phyloP scores from a whole-genome alignment of 2,113 vertebrate genomes.

The Hippocampus comes region DNA sequence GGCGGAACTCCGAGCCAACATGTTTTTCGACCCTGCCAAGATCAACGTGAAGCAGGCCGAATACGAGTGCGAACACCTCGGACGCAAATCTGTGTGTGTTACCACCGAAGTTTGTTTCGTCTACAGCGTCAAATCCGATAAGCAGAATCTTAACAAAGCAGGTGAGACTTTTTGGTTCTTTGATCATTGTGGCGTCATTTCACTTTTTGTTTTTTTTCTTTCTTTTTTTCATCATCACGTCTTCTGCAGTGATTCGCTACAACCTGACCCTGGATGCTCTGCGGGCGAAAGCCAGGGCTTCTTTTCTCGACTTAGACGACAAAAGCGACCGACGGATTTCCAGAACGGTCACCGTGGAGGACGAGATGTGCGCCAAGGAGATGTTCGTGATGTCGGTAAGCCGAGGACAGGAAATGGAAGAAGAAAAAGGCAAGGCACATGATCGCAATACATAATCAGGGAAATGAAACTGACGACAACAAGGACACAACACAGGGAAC shows the following conservation, averaged over 20 bases:
- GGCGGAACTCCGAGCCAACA: constrained; percentile 81
- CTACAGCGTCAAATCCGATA: constrained; percentile 80
- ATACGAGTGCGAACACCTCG: constrained; percentile 76
- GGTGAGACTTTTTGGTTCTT: constrained; percentile 63
- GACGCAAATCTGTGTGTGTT: constrained; percentile 80
- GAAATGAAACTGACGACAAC: too few relatives aligned
- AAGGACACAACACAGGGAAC: too few relatives aligned
- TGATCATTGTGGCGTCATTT: neutral
- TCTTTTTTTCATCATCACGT: neutral
- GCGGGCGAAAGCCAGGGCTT: constrained; percentile 65
- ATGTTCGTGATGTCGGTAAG: constrained; percentile 77
- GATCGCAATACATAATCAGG: too few relatives aligned
- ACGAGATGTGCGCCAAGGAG: constrained; percentile 46
- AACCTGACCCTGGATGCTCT: constrained; percentile 65
- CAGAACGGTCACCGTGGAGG: constrained; percentile 30
- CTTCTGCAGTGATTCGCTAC: constrained; percentile 63
- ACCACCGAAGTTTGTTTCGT: constrained; percentile 78
- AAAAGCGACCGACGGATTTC: constrained; percentile 58
- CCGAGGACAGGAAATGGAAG: neutral
- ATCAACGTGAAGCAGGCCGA: constrained; percentile 90
- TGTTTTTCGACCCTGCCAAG: constrained; percentile 82
- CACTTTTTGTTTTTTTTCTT: neutral
- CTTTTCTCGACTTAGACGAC: constrained; percentile 48
- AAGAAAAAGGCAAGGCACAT: too few relatives aligned
- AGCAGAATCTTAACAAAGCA: constrained; percentile 38